Evolutionary conservation across 64 coral and sea anemone genomes (phyloP).

Genomic region (Hydrozoanthus tunicans): DNA sequence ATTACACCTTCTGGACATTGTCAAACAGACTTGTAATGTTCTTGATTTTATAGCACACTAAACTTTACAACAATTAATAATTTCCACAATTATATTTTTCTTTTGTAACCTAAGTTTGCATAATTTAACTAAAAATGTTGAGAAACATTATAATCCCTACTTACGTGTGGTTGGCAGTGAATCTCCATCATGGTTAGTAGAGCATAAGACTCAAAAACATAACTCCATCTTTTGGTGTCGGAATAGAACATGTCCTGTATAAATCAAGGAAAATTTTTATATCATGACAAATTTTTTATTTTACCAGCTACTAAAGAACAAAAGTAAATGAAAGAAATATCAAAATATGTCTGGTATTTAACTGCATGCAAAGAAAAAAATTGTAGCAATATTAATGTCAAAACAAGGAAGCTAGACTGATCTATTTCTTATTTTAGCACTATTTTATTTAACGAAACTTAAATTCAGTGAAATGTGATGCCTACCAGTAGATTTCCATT

Average conservation of each 20-base stretch:
- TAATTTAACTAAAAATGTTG: too few relatives aligned
- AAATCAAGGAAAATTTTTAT: not conserved
- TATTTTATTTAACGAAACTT: not conserved
- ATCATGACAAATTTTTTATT: not conserved
- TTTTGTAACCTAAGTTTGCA: too few relatives aligned
- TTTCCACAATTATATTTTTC: too few relatives aligned
- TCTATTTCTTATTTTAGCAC: not conserved
- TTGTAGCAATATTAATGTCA: not conserved
- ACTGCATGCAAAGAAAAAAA: not conserved
- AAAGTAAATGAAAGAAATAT: not conserved
- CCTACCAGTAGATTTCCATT: slow-evolving; percentile 80
- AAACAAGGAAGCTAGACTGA: not conserved
- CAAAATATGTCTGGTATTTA: too few relatives aligned
- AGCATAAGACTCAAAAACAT: slow-evolving; percentile 88
- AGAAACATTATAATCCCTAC: not conserved
- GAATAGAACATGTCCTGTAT: slow-evolving; percentile 83
- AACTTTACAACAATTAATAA: too few relatives aligned
- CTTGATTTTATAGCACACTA: too few relatives aligned
- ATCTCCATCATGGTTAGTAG: slow-evolving; percentile 88
- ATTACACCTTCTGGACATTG: too few relatives aligned
- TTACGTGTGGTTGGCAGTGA: slow-evolving; percentile 88
- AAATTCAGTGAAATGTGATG: not conserved
- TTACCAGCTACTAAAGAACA: not conserved
- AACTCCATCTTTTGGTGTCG: slow-evolving; percentile 86
- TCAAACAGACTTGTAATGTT: too few relatives aligned